Base-by-base conservation (phyloP, 92 coral and sea anemone genomes). In the Palythoa grandis region DNA sequence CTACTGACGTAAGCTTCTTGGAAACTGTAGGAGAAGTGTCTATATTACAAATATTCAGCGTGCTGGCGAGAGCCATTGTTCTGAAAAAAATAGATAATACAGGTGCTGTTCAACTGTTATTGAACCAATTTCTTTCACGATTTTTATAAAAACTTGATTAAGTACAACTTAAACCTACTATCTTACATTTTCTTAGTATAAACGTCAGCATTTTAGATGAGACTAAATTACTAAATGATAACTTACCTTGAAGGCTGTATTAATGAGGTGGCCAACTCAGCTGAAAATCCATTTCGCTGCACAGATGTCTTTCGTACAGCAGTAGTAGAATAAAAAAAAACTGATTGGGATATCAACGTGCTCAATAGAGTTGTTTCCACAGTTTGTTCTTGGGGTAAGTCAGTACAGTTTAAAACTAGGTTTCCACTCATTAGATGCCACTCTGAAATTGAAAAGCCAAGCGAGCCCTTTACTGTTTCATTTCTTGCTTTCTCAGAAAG, bases 181-280 rank as follows among this genome's bases (percentile, higher is more conserved):
- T 23, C 13, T 23, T 67, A 67, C 71, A 67, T 7, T 73, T n/a
- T 19, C 15, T 2, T 19, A 5, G 25, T 43, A 74, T 74, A 43
- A 20, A 5, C 20, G 43, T 16, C 25, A 14, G 53, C 48, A 6
- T 15, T 19, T 14, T 19, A n/a, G 40, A 48, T 19, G 16, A 22
- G 14, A 39, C 25, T 1, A 1, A 43, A 43, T 43, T 43, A 43
- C 3, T 0, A 43, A 29, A 29, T 29, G 35, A 29, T 29, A 1
- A 17, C 83, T 11, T 23, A 80, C 85, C 61, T 80, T 66, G 85
- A 80, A 66, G 85, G 85, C 11, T 4, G 40, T 66, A 80, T 65
- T 23, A 52, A 9, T 48, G 63, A 17, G 6, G 74, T 47, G 47
- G 12, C 48, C 74, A 80, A 6, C 48, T 47, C 43, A 40, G 85